Conservation (phyloP, 2,797 vertebrate species). For the Sebastes iracundus region DNA sequence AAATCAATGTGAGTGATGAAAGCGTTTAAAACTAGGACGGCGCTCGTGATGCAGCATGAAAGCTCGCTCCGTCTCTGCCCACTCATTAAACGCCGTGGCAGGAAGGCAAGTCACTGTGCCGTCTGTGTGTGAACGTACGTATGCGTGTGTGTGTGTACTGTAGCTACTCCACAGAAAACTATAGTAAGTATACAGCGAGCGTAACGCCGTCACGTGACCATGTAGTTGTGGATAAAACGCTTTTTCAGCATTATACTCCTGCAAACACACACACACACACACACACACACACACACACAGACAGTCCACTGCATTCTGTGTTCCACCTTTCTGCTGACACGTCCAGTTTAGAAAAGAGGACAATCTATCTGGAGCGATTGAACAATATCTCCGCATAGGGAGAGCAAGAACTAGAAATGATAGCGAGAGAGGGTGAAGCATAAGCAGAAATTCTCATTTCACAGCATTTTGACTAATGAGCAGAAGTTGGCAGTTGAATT, state of each 20-base stretch:
- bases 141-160: no score
- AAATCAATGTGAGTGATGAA: constrained; percentile 54
- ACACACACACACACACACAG: not conserved
- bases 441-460: constrained; percentile 29
- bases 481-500: constrained; percentile 7
- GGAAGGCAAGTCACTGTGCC: constrained; percentile 10
- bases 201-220: constrained; percentile 28
- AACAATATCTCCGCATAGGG: constrained; percentile 38
- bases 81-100: constrained; percentile 28
- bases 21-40: constrained; percentile 44
- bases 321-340: constrained; percentile 62
- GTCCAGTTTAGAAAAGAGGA: constrained; percentile 48
- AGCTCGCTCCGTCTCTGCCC: constrained; percentile 37
- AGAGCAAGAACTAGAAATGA: constrained; percentile 40
- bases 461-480: constrained; percentile 38
- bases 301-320: constrained; percentile 37
- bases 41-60: constrained; percentile 51
- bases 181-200: constrained; percentile 5
- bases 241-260: constrained; percentile 53
- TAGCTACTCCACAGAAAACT: constrained; percentile 12
- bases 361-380: constrained; percentile 51
- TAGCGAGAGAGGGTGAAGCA: constrained; percentile 7
- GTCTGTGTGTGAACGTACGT: not conserved
- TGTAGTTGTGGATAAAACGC: constrained; percentile 43
- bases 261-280: not conserved